Base-by-base conservation (phyloP, 2,888 invertebrate genomes). In the Resseliella maxima region DNA sequence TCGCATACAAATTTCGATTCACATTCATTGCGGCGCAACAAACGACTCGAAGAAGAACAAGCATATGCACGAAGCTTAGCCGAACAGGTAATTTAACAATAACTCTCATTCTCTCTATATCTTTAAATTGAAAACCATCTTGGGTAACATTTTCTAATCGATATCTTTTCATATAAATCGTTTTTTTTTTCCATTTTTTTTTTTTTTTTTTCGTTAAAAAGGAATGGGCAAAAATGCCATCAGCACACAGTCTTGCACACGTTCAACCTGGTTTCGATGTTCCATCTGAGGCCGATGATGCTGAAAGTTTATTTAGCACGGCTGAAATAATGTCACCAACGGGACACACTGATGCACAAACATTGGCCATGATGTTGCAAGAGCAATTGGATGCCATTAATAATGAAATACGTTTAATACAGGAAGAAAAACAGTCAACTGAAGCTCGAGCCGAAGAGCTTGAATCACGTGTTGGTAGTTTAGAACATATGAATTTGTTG, bases 341-440 rank as follows among this genome's bases (percentile, higher is more conserved):
- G 0, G 93, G 94, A 0, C 95, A 95, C 90, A 96, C 97, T 2
- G 99, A 99, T 92, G 99, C 99, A 85, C 99, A 99, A 90, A 98
- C 99, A 0, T 92, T 99, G 88, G 99, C 99, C 85, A 95, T 99
- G 90, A 99, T 99, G 98, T 93, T 99, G 89, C 99, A 99, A 91
- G 99, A 99, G 90, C 99, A 99, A 92, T 93, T 99, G 88, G 99
- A 99, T 92, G 99, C 99, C 90, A 99, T 99, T 91, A 99, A 99
- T 92, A 99, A 99, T 89, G 99, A 99, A 93, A 99, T 99, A 89
- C 89, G 93, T 8, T 92, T 94, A 90, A 94, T 94, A 64, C 96
- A 99, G 93, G 98, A 98, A 92, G 99, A 99, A 92, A 99, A 99
- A 90, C 97, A 98, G 92, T 97, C 94, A 91, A 98, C 99, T 0